These are phyloP conservation scores for Coenonympha glycerion DNA, from an alignment of 2,888 invertebrate genomes.

Conservation along the genomic window DNA sequence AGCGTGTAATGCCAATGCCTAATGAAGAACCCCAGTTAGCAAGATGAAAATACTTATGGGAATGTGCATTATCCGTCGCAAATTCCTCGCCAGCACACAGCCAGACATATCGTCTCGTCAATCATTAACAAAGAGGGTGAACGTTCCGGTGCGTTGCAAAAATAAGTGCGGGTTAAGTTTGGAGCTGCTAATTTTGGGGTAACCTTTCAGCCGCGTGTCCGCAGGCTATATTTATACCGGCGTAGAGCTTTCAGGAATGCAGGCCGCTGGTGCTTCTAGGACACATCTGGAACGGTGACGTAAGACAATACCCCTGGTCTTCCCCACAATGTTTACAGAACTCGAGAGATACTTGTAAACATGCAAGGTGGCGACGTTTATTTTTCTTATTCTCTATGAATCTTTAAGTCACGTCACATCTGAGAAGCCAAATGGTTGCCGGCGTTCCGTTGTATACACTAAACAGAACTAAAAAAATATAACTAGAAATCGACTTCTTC, in stretches of 20 bases:
- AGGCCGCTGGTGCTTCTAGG: slow-evolving; percentile 27
- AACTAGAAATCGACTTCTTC: too few species aligned
- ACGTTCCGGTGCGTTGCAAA: slow-evolving; percentile 39
- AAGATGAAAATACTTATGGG: too few species aligned
- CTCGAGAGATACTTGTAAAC: too few species aligned
- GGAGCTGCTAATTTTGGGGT: slow-evolving; percentile 59
- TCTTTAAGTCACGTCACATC: too few species aligned
- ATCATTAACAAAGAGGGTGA: slow-evolving; percentile 1
- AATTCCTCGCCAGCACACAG: background rate
- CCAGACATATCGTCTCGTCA: slow-evolving; percentile 6
- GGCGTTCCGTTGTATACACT: too few species aligned
- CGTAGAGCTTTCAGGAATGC: slow-evolving; percentile 43
- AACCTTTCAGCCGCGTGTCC: slow-evolving; percentile 34
- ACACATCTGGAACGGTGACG: slow-evolving; percentile 4
- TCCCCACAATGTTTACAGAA: background rate
- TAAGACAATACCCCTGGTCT: background rate
- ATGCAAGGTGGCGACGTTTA: too few species aligned
- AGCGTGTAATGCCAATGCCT: too few species aligned
- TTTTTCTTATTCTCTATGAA: too few species aligned
- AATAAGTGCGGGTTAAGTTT: slow-evolving; percentile 69
- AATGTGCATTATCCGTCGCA: background rate
- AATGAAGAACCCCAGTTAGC: too few species aligned
- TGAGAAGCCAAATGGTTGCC: too few species aligned
- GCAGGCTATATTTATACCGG: slow-evolving; percentile 50
- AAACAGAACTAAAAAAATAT: too few species aligned